A percentile compares a stretch with the other conserved stretches of the same genome.
Evolutionary conservation across 2,113 vertebrate genomes (phyloP).

Genomic region (Nycticebus coucang): DNA sequence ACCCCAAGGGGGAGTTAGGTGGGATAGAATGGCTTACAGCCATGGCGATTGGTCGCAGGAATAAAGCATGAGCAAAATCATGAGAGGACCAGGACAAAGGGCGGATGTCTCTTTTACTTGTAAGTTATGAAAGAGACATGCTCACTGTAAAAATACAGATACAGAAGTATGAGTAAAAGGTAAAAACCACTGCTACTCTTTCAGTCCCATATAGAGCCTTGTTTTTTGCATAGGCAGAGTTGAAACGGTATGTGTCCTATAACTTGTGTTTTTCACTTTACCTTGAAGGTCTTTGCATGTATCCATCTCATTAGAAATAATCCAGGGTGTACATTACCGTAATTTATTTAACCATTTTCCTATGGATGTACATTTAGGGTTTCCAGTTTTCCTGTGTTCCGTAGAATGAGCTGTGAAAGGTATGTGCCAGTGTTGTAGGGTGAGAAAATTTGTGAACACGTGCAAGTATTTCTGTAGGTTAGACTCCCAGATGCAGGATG

Average conservation of each 20-base stretch:
- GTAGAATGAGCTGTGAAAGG: background rate
- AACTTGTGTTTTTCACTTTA: background rate
- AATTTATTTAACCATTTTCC: slow-evolving; percentile 21
- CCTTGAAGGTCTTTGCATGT: slow-evolving; percentile 24
- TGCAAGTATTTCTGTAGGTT: slow-evolving; percentile 26
- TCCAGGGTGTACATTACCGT: background rate
- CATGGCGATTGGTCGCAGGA: too few species aligned
- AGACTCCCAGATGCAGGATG: background rate
- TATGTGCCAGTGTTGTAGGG: background rate
- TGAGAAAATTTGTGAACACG: background rate
- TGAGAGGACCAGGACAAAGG: too few species aligned
- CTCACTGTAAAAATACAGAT: slow-evolving; percentile 13
- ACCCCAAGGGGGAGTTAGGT: too few species aligned
- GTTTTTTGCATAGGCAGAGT: background rate
- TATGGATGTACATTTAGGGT: background rate
- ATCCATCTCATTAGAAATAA: slow-evolving; percentile 1
- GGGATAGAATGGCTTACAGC: too few species aligned
- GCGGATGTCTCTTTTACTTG: background rate
- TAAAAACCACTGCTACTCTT: background rate
- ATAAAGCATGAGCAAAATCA: too few species aligned
- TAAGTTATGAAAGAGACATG: background rate
- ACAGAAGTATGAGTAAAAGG: background rate
- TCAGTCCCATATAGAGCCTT: background rate
- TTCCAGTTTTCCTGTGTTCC: slow-evolving; percentile 1
- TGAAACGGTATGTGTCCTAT: background rate